Conservation (phyloP, 2,797 vertebrate genomes). For the Spheniscus humboldti region DNA sequence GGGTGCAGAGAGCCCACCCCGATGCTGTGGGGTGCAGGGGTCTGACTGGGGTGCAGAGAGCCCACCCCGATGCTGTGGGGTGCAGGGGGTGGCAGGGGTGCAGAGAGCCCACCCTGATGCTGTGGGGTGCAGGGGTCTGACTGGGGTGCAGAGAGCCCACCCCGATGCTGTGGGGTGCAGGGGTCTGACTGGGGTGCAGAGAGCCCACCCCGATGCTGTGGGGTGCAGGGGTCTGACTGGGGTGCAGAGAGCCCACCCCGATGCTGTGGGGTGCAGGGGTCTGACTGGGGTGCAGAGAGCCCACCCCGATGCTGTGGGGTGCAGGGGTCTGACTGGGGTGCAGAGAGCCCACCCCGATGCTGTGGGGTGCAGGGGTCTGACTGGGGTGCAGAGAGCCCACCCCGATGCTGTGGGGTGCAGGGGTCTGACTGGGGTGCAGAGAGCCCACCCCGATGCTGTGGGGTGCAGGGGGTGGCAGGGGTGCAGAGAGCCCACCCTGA, state of each 20-base stretch:
- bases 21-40: too few species aligned
- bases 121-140: not conserved
- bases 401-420: too few species aligned
- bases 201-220: too few species aligned
- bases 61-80: too few species aligned
- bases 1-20: too few species aligned
- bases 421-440: not conserved
- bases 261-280: not conserved
- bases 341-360: not conserved
- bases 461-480: not conserved
- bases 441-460: too few species aligned
- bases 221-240: not conserved
- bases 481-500: too few species aligned
- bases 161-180: not conserved
- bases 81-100: not conserved
- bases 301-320: not conserved
- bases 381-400: too few species aligned
- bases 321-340: too few species aligned
- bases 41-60: not conserved
- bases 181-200: not conserved
- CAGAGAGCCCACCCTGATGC: too few species aligned
- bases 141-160: too few species aligned
- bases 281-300: too few species aligned
- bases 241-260: not conserved
- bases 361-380: not conserved